A percentile compares a stretch with the other conserved stretches of the same genome.
Evolutionary conservation across 2,888 invertebrate genomes (phyloP).

Genomic region (Globia sparganii): DNA sequence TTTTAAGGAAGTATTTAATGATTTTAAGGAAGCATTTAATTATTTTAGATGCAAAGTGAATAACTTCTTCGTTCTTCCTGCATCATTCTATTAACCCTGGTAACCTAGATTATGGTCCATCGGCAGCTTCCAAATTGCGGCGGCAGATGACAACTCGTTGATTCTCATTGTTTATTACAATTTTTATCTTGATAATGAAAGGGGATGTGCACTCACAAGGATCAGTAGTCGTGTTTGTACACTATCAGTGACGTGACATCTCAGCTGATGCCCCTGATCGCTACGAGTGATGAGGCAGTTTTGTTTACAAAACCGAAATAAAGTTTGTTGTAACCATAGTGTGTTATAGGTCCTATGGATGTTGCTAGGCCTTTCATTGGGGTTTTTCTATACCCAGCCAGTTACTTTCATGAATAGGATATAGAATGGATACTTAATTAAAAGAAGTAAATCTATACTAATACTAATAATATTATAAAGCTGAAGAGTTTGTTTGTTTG

Average conservation of each 20-base stretch:
- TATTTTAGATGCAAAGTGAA: neutral
- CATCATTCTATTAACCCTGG: neutral
- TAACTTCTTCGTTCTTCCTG: neutral
- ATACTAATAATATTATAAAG: neutral
- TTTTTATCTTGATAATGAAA: constrained; percentile 4
- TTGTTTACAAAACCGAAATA: neutral
- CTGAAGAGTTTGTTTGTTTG: no score
- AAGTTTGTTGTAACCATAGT: neutral
- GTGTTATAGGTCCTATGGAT: no score
- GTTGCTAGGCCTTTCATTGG: neutral
- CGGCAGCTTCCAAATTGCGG: neutral
- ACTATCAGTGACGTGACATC: constrained; percentile 1
- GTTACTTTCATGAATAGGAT: neutral
- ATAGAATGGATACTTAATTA: neutral
- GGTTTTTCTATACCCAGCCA: no score
- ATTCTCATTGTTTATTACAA: constrained; percentile 1
- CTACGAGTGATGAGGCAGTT: neutral
- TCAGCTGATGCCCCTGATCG: neutral
- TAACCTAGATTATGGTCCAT: neutral
- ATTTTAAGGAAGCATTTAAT: no score
- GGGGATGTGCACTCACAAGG: neutral
- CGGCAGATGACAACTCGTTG: neutral
- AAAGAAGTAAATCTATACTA: neutral
- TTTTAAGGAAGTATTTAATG: neutral
- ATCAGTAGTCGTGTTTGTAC: neutral